Conservation (phyloP, 1,140 invertebrate species). For the Bactericera cockerelli region DNA sequence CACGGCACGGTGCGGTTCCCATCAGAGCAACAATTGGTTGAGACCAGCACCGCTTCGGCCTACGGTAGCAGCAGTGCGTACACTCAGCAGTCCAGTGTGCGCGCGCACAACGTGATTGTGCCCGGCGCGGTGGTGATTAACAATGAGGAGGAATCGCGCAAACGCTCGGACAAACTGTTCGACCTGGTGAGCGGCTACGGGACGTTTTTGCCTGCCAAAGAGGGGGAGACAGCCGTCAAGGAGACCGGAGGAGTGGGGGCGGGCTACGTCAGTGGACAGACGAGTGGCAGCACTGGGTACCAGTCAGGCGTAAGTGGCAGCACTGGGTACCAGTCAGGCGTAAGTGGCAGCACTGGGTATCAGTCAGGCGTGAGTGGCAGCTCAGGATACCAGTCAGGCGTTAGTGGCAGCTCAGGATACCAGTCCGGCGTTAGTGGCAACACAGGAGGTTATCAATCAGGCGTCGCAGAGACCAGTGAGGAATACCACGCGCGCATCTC, state of each 20-base stretch:
- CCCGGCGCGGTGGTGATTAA: not conserved
- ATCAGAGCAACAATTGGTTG: not conserved
- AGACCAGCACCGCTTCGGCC: not conserved
- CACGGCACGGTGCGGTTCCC: not conserved
- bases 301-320: not conserved
- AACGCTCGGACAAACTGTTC: not conserved
- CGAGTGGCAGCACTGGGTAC: not conserved
- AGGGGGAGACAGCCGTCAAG: not conserved
- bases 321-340: not conserved
- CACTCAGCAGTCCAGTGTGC: not conserved
- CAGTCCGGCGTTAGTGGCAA: not conserved
- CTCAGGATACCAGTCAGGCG: not conserved
- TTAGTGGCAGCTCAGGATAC: not conserved
- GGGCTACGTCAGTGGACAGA: no score
- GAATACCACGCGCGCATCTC: no score
- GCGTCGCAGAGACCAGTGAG: no score
- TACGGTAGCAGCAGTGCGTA: not conserved
- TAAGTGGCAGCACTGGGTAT: not conserved
- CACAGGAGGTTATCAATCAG: no score
- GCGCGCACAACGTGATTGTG: not conserved
- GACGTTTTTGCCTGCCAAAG: not conserved
- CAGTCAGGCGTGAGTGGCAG: not conserved
- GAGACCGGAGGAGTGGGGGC: no score
- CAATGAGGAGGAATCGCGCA: not conserved
- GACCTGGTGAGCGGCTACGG: not conserved